Percentiles rank a stretch among this genome's conserved stretches.
phyloP scores from a whole-genome alignment of 1,140 invertebrate species.

The Microplitis mediator region DNA sequence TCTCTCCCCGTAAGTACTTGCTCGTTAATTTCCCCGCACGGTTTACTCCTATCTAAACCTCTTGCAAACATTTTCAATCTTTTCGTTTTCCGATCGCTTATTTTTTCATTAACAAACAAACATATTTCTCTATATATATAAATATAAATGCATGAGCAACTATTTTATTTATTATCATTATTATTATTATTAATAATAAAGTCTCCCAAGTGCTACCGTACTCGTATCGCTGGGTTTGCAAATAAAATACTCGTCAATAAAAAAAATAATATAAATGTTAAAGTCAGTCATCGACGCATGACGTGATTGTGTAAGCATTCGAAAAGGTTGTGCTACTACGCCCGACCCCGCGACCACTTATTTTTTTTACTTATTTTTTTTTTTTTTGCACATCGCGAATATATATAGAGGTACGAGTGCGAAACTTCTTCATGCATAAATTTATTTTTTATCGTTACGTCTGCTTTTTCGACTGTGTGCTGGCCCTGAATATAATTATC shows the following conservation, averaged over 20 bases:
- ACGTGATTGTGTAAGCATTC: constrained; percentile 32
- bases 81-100: not conserved
- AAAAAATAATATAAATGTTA: constrained; percentile 12
- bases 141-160: no score
- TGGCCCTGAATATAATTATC: constrained; percentile 12
- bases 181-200: not conserved
- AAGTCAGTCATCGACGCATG: constrained; percentile 23
- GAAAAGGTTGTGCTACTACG: constrained; percentile 25
- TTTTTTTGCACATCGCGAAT: constrained; percentile 8
- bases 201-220: not conserved
- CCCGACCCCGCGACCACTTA: constrained; percentile 26
- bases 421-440: constrained; percentile 14
- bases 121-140: no score
- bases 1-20: constrained; percentile 57
- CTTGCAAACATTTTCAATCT: constrained; percentile 12
- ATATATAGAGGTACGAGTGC: constrained; percentile 20
- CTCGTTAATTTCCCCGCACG: not conserved
- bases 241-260: not conserved
- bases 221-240: not conserved
- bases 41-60: not conserved
- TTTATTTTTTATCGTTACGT: constrained; percentile 11
- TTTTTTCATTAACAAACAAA: not conserved
- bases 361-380: constrained; percentile 4
- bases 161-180: not conserved
- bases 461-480: constrained; percentile 6